phyloP scores from a whole-genome alignment of 2,797 vertebrate genomes.

The Xenops minutus region DNA sequence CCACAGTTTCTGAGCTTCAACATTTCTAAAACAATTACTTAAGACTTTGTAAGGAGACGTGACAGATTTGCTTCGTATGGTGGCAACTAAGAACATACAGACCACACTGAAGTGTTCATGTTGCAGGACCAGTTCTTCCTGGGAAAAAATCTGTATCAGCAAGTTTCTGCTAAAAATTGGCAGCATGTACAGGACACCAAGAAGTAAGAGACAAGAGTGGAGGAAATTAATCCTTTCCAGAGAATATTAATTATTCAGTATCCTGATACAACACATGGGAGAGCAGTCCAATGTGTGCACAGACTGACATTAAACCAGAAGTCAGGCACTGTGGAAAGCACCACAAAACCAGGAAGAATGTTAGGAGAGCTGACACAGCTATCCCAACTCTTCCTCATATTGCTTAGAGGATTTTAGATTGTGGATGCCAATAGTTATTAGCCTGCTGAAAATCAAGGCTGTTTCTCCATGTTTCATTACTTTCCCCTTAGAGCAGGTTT shows the following conservation, averaged over 20 bases:
- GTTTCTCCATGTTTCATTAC: not conserved
- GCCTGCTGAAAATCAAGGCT: not conserved
- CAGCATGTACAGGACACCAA: not conserved
- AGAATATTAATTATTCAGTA: not conserved
- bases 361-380: not conserved
- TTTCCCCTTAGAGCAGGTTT: not conserved
- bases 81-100: not conserved
- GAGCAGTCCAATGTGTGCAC: not conserved
- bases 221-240: not conserved
- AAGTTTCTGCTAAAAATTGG: not conserved
- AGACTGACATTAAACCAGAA: not conserved
- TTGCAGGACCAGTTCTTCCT: not conserved
- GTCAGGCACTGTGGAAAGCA: not conserved
- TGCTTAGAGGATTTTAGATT: not conserved
- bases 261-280: not conserved
- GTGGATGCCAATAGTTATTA: not conserved
- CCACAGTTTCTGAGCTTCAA: not conserved
- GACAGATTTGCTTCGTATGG: not conserved
- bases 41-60: not conserved
- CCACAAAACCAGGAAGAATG: not conserved
- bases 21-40: not conserved
- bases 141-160: not conserved
- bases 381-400: not conserved
- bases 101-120: not conserved
- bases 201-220: not conserved